These are phyloP conservation scores for Montifringilla adamsi DNA, from an alignment of 2,113 vertebrate species.

Conservation along the genomic window DNA sequence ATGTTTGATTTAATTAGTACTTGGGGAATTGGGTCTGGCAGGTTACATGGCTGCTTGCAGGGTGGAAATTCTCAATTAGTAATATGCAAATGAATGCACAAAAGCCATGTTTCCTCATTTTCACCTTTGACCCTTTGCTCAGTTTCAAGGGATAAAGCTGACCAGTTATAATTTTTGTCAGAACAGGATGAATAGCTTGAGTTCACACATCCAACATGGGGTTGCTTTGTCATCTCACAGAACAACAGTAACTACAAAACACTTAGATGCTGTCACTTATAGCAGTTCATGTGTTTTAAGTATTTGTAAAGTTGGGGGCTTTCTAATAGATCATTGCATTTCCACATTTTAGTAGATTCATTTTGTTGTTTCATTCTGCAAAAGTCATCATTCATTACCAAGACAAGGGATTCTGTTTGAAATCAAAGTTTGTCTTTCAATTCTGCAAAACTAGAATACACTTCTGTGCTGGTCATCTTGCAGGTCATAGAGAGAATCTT, in stretches of 20 bases:
- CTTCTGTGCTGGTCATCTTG: neutral
- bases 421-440: neutral
- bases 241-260: neutral
- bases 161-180: neutral
- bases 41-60: neutral
- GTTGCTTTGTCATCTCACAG: neutral
- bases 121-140: slow-evolving; percentile 37
- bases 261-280: neutral
- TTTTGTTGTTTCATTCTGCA: neutral
- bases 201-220: neutral
- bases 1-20: slow-evolving; percentile 35
- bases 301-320: neutral
- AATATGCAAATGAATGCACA: slow-evolving; percentile 18
- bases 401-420: neutral
- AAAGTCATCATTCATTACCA: neutral
- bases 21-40: slow-evolving; percentile 23
- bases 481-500: neutral
- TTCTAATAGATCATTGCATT: neutral
- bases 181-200: slow-evolving; percentile 4
- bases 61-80: slow-evolving; percentile 50
- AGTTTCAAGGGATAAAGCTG: neutral
- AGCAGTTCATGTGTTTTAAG: neutral
- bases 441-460: neutral
- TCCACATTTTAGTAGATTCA: neutral
- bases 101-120: slow-evolving; percentile 39